phyloP scores from a whole-genome alignment of 2,113 vertebrate genomes.

The Damaliscus lunatus region DNA sequence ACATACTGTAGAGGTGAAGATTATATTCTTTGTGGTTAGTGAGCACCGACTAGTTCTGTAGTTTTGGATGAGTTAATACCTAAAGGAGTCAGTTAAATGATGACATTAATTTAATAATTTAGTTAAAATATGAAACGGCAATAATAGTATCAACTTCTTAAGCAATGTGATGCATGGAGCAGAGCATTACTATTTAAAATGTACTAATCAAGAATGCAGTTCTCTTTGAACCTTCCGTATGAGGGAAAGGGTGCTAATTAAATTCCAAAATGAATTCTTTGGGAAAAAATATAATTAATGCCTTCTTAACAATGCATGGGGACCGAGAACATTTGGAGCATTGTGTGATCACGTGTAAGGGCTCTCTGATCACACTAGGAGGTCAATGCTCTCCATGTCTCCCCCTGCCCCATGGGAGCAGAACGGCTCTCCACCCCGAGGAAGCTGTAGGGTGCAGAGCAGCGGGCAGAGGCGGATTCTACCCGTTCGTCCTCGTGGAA shows the following conservation, averaged over 20 bases:
- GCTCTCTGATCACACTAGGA: background rate
- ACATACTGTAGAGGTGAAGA: background rate
- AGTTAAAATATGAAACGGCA: background rate
- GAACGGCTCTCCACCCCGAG: constrained; percentile 23
- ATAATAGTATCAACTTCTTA: background rate
- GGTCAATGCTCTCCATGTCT: constrained; percentile 20
- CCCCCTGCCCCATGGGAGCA: background rate
- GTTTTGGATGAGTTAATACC: background rate
- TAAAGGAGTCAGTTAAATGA: background rate
- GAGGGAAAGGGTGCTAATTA: background rate
- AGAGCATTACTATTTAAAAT: background rate
- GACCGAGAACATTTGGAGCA: background rate
- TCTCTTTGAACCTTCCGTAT: background rate
- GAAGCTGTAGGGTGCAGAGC: background rate
- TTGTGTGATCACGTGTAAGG: background rate
- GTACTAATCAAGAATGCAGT: constrained; percentile 5
- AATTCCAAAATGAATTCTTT: constrained; percentile 15
- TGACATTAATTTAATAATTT: background rate
- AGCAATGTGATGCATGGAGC: background rate
- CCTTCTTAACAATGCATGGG: background rate
- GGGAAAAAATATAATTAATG: constrained; percentile 19
- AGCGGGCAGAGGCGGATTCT: background rate
- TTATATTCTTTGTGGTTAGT: background rate
- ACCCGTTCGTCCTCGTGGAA: background rate
- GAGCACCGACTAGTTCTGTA: background rate